Percentiles rank a stretch among this genome's conserved stretches.
These are phyloP conservation scores for Microcebus lehilahytsara DNA, from an alignment of 2,113 vertebrate species.

Conservation along the genomic window DNA sequence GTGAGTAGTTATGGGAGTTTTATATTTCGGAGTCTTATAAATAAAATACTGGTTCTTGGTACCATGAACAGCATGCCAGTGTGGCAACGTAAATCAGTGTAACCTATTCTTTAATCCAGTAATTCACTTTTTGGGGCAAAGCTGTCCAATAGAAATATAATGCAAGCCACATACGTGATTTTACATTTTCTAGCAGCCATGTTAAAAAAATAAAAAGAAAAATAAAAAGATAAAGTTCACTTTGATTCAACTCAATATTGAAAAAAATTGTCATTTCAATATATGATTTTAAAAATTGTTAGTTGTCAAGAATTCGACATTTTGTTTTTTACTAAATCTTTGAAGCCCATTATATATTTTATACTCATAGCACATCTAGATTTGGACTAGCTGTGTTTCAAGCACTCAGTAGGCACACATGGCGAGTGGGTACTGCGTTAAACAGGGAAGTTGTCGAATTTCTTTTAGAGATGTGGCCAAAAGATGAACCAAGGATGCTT, in stretches of 20 bases:
- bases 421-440: background rate
- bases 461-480: background rate
- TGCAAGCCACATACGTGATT: background rate
- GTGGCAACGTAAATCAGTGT: rapidly evolving
- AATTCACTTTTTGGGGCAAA: background rate
- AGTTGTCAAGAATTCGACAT: background rate
- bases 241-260: background rate
- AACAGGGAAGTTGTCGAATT: background rate
- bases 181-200: background rate
- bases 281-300: background rate
- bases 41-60: background rate
- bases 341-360: background rate
- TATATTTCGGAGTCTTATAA: background rate
- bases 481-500: background rate
- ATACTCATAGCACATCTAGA: background rate
- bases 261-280: background rate
- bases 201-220: background rate
- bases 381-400: background rate
- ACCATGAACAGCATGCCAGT: background rate
- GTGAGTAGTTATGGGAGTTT: background rate
- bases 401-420: rapidly evolving
- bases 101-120: background rate
- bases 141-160: background rate
- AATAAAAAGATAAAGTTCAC: background rate
- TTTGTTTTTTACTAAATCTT: background rate